Conservation (phyloP, 1,140 invertebrate species). For the Hylyphantes graminicola region DNA sequence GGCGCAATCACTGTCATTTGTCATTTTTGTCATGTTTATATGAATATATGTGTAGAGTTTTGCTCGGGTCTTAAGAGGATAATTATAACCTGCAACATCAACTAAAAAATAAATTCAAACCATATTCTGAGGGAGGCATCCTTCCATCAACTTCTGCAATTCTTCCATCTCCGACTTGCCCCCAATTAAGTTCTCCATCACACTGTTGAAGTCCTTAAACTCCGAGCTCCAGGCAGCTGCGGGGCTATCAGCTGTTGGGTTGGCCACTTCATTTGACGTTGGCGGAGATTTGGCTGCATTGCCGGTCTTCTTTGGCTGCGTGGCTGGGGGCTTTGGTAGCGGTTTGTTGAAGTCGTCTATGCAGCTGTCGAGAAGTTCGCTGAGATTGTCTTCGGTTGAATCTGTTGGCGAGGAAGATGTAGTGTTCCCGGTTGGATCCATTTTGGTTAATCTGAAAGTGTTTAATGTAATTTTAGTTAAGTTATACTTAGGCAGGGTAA, state of each 20-base stretch:
- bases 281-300: slow-evolving; percentile 62
- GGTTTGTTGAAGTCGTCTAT: slow-evolving; percentile 60
- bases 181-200: slow-evolving; percentile 44
- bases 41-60: too few relatives aligned
- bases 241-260: background rate
- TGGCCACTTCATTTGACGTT: slow-evolving; percentile 62
- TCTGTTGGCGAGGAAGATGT: too few relatives aligned
- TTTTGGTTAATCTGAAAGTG: too few relatives aligned
- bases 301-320: background rate
- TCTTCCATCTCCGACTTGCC: slow-evolving; percentile 62
- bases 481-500: too few relatives aligned
- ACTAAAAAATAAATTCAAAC: slow-evolving; percentile 19
- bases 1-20: too few relatives aligned
- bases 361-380: slow-evolving; percentile 51
- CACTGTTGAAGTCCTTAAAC: slow-evolving; percentile 70
- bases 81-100: too few relatives aligned
- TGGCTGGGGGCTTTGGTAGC: slow-evolving; percentile 11
- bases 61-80: too few relatives aligned
- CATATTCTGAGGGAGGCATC: background rate
- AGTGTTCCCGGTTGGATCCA: too few relatives aligned
- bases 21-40: too few relatives aligned
- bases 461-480: too few relatives aligned
- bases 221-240: slow-evolving; percentile 71
- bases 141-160: slow-evolving; percentile 61
- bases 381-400: slow-evolving; percentile 32